Base-by-base conservation (phyloP, 2,888 invertebrate species). In the Brachyptera risi region DNA sequence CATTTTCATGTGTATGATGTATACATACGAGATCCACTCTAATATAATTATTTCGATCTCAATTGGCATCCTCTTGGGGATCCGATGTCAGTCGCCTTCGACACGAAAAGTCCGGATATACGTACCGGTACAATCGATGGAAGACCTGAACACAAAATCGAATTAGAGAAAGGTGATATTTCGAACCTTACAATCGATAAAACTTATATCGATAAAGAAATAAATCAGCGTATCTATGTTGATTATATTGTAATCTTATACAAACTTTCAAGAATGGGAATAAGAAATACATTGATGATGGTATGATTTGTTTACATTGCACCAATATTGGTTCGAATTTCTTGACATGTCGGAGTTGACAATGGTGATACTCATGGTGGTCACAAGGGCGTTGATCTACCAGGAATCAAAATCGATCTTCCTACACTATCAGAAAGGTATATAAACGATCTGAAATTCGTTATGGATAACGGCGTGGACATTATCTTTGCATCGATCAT, bases 401-500 rank as follows among this genome's bases (percentile, higher is more conserved):
- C 98, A 0, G 97, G 97, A 2, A 86, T 96, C 0, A 88, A 92
- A 0, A 96, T 98, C 0, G 97, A 98, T 76, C 79, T 99, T 68
- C 98, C 98, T 0, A 96, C 97, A 3, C 96, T 99, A 0, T 96
- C 97, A 0, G 95, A 95, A 71, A 97, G 97, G 76, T 98, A 99
- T 76, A 92, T 90, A 73, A 82, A 87, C n/a, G 97, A 97, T 74
- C 79, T 97, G 66, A 75, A 83, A 66, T 96, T 97, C 73, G 96
- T 94, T 58, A 92, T 96, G 3, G 90, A 93, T 68, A 91, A 95
- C 75, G 88, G 80, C 67, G 90, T 96, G 58, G 96, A 99, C 73
- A 96, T 98, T 86, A 84, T 98, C 61, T 99, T 99, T 76, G 97
- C 97, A 0, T 97, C 97, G 0, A 99, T 99, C 78, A 96, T 98